Evolutionary conservation across 1,140 invertebrate genomes (phyloP), one percentile per base, ranked within the genome.

Genomic region (Scaptomyza graminum): DNA sequence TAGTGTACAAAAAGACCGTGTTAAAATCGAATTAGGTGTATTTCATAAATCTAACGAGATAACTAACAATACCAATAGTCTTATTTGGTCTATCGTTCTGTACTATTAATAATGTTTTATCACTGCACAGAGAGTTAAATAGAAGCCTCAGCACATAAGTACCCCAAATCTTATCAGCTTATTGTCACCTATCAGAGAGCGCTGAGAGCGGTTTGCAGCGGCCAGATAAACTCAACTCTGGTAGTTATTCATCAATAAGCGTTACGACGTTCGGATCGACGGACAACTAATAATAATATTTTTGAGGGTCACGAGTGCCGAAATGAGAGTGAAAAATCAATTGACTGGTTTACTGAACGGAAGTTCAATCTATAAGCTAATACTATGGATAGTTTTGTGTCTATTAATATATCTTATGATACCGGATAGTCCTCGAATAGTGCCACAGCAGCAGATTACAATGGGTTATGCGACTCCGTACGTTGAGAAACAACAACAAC

Each of bases 401-500:
- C 16, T 68, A 3, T 1, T 47, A 5, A 15, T 61, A 2, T 68
- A 68, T 22, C 12, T 60, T 9, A 11, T 16, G 2, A 25, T 68
- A 11, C 65, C 65, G 18, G n/a, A 60, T 13, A 46, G 12, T 16
- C 16, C 25, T 0, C 25, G 0, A 0, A 9, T 68, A 9, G 16
- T 25, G 16, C 12, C 65, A 0, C 47, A 60, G n/a, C 47, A 34
- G 13, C 7, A 39, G 31, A 49, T 28, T 1, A 22, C 37, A 5
- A 28, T 37, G 16, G 56, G 55, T 5, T 4, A 8, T 0, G 9
- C 2, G 18, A 18, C 3, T 15, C 13, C 11, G 13, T 55, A 69
- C 22, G 18, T 15, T 13, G 59, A 54, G 28, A 25, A 62, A 0
- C 25, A 94, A 79, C 90, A 90, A 72, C 89, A 60, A 90, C 79